phyloP scores from a whole-genome alignment of 2,888 invertebrate species.

The Limnephilus marmoratus region DNA sequence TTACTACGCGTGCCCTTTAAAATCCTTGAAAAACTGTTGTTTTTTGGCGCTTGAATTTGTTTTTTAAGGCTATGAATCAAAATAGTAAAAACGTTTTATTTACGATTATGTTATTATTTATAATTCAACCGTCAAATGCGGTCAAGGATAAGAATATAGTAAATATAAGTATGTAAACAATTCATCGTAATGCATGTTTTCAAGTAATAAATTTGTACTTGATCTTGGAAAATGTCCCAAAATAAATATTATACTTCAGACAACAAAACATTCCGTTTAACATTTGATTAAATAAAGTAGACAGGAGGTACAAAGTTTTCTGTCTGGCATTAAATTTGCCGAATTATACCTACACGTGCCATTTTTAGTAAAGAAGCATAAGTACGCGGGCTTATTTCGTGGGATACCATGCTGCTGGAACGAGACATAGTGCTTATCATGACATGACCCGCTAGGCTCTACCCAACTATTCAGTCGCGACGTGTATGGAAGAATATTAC shows the following conservation, averaged over 20 bases:
- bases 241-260: neutral
- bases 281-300: neutral
- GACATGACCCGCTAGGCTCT: too few species aligned
- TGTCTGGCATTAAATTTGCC: neutral
- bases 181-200: neutral
- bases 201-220: neutral
- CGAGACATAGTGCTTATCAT: too few species aligned
- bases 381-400: too few species aligned
- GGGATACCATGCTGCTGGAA: too few species aligned
- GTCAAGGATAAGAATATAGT: neutral
- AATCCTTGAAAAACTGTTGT: neutral
- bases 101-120: neutral
- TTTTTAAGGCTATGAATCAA: neutral
- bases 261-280: neutral
- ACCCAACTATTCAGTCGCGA: too few species aligned
- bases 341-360: too few species aligned
- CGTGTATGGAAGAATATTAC: too few species aligned
- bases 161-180: neutral
- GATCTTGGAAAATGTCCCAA: neutral
- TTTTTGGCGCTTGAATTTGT: neutral
- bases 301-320: neutral
- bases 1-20: too few species aligned
- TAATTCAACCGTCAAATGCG: neutral
- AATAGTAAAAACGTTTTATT: neutral
- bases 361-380: neutral